phyloP scores from a whole-genome alignment of 1,140 invertebrate genomes.

The Panagrolaimus sp. region DNA sequence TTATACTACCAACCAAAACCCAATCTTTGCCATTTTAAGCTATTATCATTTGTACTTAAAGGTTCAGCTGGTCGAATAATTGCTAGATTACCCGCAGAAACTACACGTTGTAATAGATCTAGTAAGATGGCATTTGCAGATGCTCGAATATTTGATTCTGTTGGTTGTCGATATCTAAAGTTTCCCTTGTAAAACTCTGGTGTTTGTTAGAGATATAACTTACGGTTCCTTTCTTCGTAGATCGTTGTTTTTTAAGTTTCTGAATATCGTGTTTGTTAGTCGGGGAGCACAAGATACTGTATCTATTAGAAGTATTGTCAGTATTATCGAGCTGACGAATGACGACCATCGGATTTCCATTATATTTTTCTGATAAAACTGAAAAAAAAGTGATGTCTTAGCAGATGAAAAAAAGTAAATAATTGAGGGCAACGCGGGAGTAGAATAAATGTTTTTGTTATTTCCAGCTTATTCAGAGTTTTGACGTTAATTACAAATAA shows the following conservation, averaged over 20 bases:
- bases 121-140: neutral
- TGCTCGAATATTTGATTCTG: neutral
- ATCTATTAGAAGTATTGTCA: no score
- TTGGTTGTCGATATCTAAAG: neutral
- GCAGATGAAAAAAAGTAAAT: no score
- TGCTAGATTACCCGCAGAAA: neutral
- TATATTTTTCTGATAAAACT: no score
- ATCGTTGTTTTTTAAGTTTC: neutral
- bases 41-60: slow-evolving; percentile 11
- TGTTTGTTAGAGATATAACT: no score
- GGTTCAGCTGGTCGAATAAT: neutral
- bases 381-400: no score
- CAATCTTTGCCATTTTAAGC: slow-evolving; percentile 1
- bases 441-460: no score
- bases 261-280: neutral
- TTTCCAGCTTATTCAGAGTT: no score
- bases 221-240: neutral
- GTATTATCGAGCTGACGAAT: no score
- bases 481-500: no score
- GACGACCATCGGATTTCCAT: no score
- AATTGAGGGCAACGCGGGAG: no score
- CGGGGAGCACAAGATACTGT: neutral
- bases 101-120: neutral
- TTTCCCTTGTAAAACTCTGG: neutral
- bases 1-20: slow-evolving; percentile 1